Conservation (phyloP, 2,888 invertebrate genomes). For the Scrobipalpa atriplicella region DNA sequence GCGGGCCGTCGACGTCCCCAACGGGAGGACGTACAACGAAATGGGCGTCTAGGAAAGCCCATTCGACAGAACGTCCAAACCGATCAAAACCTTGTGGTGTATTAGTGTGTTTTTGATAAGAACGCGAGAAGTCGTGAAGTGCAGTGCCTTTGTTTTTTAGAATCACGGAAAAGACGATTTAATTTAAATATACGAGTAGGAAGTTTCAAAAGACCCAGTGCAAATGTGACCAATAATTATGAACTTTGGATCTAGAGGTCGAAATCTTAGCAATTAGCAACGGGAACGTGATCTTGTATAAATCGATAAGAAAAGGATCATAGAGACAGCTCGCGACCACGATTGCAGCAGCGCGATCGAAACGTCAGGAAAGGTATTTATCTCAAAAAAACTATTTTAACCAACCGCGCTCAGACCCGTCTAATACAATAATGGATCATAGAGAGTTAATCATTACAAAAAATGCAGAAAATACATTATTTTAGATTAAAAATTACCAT, state of each 20-base stretch:
- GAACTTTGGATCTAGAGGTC: conserved; percentile 22
- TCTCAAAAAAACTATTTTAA: too few species aligned
- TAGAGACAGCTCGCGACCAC: too few species aligned
- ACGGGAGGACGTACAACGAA: conserved; percentile 68
- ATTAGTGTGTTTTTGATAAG: not conserved
- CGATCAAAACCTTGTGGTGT: not conserved
- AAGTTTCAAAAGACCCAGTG: conserved; percentile 20
- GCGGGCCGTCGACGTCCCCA: conserved; percentile 60
- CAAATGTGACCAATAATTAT: conserved; percentile 12
- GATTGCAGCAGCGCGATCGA: too few species aligned
- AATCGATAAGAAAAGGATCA: too few species aligned
- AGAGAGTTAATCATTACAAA: not conserved
- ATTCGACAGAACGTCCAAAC: not conserved
- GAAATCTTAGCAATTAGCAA: not conserved
- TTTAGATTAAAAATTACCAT: not conserved
- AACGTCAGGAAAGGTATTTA: too few species aligned
- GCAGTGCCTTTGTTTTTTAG: conserved; percentile 17
- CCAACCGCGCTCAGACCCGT: too few species aligned
- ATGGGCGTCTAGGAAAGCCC: conserved; percentile 63
- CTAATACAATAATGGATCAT: too few species aligned
- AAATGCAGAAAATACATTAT: not conserved
- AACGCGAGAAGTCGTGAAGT: not conserved
- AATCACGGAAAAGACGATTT: conserved; percentile 17
- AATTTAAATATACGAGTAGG: not conserved
- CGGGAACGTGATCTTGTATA: not conserved